A percentile compares a stretch with the other conserved stretches of the same genome.
Evolutionary conservation across 2,888 invertebrate genomes (phyloP).

Genomic region (Exocentrus adspersus): DNA sequence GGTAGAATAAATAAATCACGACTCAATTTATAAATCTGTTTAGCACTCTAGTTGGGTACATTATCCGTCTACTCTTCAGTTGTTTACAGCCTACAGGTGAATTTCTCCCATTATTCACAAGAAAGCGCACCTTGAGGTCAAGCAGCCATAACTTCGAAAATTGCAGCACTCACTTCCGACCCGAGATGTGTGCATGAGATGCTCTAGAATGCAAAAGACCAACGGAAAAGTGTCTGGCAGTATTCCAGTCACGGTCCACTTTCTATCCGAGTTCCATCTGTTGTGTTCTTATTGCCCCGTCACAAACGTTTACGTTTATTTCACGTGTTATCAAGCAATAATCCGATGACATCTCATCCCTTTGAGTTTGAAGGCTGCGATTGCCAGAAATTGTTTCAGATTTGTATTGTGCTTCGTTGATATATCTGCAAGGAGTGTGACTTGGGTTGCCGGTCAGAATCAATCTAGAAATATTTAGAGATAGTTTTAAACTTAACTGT

Average conservation of each 20-base stretch:
- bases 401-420: constrained; percentile 3
- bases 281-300: constrained; percentile 47
- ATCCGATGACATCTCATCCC: constrained; percentile 47
- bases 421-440: not conserved
- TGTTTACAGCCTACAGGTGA: no score
- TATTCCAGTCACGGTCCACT: constrained; percentile 50
- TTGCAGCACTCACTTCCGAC: constrained; percentile 39
- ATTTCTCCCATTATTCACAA: not conserved
- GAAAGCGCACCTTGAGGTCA: constrained; percentile 9
- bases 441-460: no score
- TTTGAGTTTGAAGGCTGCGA: constrained; percentile 19
- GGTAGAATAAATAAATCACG: no score
- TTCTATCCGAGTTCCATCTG: constrained; percentile 48
- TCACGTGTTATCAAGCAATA: constrained; percentile 49
- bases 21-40: no score
- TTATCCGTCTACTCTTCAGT: no score
- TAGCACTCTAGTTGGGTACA: no score
- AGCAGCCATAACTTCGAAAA: constrained; percentile 19
- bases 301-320: constrained; percentile 48
- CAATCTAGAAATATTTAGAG: no score
- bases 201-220: constrained; percentile 32
- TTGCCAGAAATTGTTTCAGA: constrained; percentile 5
- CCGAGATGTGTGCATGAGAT: constrained; percentile 30
- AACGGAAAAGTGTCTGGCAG: constrained; percentile 6
- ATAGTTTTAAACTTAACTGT: no score